Percentiles rank a stretch among this genome's conserved stretches.
Conservation (phyloP, 1,140 invertebrate genomes). For the Mamestra configurata region DNA sequence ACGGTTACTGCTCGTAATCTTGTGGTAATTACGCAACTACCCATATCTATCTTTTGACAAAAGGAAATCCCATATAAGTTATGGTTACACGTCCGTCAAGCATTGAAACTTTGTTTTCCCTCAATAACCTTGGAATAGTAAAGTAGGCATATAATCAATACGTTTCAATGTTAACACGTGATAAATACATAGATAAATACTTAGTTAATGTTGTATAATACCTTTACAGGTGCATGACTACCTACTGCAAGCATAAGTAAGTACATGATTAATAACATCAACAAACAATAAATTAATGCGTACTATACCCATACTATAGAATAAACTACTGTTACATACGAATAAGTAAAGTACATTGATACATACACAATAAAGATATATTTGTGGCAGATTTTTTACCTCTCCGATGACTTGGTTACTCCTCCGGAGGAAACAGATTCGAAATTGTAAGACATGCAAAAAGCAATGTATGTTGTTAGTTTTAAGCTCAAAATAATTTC, state of each 20-base stretch:
- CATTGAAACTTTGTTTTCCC: neutral
- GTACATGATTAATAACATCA: neutral
- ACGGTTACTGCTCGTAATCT: neutral
- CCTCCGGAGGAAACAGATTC: constrained; percentile 89
- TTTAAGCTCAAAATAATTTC: constrained; percentile 60
- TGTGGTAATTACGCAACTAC: neutral
- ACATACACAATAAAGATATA: constrained; percentile 22
- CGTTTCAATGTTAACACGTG: constrained; percentile 1
- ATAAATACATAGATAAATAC: neutral
- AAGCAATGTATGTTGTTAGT: constrained; percentile 89
- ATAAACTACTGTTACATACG: constrained; percentile 30
- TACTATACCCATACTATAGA: neutral
- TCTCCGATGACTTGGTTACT: constrained; percentile 88
- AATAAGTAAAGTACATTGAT: constrained; percentile 7
- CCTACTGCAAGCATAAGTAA: constrained; percentile 6
- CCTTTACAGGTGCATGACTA: constrained; percentile 7
- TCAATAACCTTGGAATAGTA: neutral
- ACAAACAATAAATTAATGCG: neutral
- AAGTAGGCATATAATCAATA: constrained; percentile 10
- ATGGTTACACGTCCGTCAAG: neutral
- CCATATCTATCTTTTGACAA: neutral
- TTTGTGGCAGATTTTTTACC: constrained; percentile 68
- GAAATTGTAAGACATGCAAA: constrained; percentile 91
- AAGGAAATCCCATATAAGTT: neutral
- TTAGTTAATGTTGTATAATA: constrained; percentile 13